Conservation (phyloP, 2,888 invertebrate genomes). For the Lamellibrachia columna region DNA sequence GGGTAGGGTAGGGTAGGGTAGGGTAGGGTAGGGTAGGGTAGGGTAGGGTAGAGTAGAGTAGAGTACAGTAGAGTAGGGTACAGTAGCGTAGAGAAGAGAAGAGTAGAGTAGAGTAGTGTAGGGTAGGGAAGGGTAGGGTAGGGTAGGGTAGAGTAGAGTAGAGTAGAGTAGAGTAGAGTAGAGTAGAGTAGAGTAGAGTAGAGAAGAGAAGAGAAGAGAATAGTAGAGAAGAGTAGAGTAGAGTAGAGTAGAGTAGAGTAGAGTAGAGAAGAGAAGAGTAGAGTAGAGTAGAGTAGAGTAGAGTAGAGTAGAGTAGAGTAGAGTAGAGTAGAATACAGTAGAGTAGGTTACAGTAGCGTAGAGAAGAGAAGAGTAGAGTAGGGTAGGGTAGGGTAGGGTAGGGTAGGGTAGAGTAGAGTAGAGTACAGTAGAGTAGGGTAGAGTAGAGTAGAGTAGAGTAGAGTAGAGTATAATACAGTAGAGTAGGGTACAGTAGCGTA, state of each 20-base stretch:
- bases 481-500: too few species aligned
- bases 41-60: not conserved
- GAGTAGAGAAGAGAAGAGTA: not conserved
- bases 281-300: conserved; percentile 9
- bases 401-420: too few species aligned
- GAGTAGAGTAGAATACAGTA: conserved; percentile 6
- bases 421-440: not conserved
- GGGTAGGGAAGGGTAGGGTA: not conserved
- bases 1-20: conserved; percentile 18
- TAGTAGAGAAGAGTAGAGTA: too few species aligned
- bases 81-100: not conserved
- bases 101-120: not conserved
- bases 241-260: too few species aligned
- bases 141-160: not conserved
- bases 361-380: not conserved
- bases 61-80: not conserved
- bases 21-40: not conserved
- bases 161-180: not conserved
- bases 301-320: conserved; percentile 1
- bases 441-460: not conserved
- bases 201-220: too few species aligned
- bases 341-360: too few species aligned
- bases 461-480: too few species aligned
- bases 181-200: conserved; percentile 14
- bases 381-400: too few species aligned